These are phyloP conservation scores for Anas platyrhynchos DNA, from an alignment of 2,113 vertebrate species.

Conservation along the genomic window DNA sequence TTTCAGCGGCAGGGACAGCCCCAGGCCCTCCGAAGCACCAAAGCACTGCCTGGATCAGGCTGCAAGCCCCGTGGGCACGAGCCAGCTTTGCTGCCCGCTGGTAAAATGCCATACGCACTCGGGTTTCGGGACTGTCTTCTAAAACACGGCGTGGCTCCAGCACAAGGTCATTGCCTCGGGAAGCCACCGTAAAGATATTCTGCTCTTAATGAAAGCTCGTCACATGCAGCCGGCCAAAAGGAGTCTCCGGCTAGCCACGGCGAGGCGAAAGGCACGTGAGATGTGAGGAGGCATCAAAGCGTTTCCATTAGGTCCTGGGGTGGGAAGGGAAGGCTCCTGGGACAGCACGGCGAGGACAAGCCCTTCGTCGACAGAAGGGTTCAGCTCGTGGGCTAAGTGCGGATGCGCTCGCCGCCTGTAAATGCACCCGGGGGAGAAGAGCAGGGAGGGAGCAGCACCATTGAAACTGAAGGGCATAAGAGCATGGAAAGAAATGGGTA, in stretches of 20 bases:
- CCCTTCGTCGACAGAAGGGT: background rate
- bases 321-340: background rate
- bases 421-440: conserved; percentile 7
- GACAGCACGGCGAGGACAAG: background rate
- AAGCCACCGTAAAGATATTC: background rate
- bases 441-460: background rate
- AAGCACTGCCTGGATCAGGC: fast-evolving
- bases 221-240: background rate
- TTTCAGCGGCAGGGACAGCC: too few relatives aligned
- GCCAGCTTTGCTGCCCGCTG: background rate
- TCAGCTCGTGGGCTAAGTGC: background rate
- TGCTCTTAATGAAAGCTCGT: conserved; percentile 1
- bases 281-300: background rate
- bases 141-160: background rate
- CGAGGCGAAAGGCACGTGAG: background rate
- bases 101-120: background rate
- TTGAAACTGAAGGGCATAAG: conserved; percentile 15
- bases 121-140: background rate
- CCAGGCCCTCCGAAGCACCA: background rate
- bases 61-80: background rate
- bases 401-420: background rate
- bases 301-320: background rate
- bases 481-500: background rate
- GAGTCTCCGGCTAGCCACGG: background rate
- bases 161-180: background rate